A percentile compares a stretch with the other conserved stretches of the same genome.
These are phyloP conservation scores for Apostichopus japonicus DNA, from an alignment of 35 echinoderm and acorn worm genomes.

Conservation along the genomic window DNA sequence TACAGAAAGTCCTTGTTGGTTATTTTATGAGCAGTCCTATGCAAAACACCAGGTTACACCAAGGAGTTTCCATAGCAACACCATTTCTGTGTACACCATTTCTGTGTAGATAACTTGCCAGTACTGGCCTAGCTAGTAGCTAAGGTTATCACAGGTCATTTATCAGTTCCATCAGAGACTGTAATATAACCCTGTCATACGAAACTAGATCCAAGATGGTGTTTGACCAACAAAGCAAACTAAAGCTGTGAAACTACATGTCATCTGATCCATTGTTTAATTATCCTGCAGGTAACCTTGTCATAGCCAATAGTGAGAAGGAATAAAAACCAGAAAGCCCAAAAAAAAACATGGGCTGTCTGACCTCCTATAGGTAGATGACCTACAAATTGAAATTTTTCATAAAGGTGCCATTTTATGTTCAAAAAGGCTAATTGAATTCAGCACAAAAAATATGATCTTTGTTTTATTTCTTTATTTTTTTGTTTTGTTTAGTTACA, in stretches of 20 bases:
- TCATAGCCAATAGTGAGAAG: not conserved
- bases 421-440: not conserved
- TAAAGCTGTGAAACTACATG: not conserved
- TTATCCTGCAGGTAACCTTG: not conserved
- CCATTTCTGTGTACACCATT: no score
- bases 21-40: no score
- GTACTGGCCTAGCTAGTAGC: not conserved
- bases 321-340: not conserved
- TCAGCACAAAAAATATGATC: no score
- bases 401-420: not conserved
- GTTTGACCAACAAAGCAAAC: constrained; percentile 1
- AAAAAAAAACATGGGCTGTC: not conserved
- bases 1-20: no score
- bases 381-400: not conserved
- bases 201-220: not conserved
- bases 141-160: not conserved
- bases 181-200: not conserved
- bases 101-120: no score
- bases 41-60: no score
- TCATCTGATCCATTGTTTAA: not conserved
- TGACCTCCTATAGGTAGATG: not conserved
- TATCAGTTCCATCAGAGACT: not conserved
- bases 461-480: not conserved
- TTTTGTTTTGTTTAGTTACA: not conserved
- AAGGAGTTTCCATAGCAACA: no score